phyloP scores from a whole-genome alignment of 1,140 invertebrate species.

The Camponotus floridanus region DNA sequence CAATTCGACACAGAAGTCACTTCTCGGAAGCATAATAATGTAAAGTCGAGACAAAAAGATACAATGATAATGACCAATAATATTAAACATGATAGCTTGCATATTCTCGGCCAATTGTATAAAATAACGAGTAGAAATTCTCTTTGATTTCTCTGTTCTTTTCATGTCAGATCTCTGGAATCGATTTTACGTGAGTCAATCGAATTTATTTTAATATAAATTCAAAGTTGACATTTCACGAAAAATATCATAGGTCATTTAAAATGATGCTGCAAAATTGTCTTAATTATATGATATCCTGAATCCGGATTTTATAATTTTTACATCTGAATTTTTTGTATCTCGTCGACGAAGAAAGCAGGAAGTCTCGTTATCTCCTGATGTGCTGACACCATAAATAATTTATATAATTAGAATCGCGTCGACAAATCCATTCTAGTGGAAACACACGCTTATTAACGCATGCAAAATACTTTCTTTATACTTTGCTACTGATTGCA shows the following conservation, averaged over 20 bases:
- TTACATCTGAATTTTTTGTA: background rate
- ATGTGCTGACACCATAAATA: constrained; percentile 25
- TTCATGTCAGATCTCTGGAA: background rate
- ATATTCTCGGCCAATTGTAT: background rate
- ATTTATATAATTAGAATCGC: constrained; percentile 36
- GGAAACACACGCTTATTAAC: constrained; percentile 30
- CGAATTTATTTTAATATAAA: background rate
- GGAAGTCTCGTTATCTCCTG: background rate
- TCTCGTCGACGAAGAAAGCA: background rate
- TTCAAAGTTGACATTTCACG: background rate
- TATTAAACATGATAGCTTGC: background rate
- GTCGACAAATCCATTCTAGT: constrained; percentile 28
- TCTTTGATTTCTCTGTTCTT: background rate
- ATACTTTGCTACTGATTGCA: constrained; percentile 60
- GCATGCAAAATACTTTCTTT: constrained; percentile 58
- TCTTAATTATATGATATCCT: background rate
- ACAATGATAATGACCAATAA: background rate
- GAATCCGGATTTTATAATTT: background rate
- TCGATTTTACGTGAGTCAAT: no score
- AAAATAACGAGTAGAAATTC: background rate
- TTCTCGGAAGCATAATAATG: constrained; percentile 59
- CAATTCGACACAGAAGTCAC: background rate
- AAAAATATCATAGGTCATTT: background rate
- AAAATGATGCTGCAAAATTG: background rate
- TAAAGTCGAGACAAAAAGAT: constrained; percentile 6